A percentile compares a stretch with the other conserved stretches of the same genome.
These are phyloP conservation scores for Bradypodion pumilum DNA, from an alignment of 2,797 vertebrate species.

Conservation along the genomic window DNA sequence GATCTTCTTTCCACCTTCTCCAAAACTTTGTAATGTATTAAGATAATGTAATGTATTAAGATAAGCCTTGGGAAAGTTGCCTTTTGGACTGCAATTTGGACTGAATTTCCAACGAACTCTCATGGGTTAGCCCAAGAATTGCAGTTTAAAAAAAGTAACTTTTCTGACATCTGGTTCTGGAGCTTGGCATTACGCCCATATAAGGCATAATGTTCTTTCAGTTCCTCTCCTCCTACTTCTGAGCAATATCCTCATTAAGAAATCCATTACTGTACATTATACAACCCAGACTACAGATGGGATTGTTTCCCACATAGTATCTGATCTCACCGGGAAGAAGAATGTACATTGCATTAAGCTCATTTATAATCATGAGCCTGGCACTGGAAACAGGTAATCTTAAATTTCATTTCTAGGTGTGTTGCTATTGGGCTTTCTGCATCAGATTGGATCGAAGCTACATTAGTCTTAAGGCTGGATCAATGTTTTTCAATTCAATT, in stretches of 20 bases:
- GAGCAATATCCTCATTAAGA: not conserved
- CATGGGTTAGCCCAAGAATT: not conserved
- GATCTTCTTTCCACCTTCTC: not conserved
- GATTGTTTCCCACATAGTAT: conserved; percentile 9
- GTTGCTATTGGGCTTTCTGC: not conserved
- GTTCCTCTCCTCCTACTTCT: not conserved
- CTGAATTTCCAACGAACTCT: not conserved
- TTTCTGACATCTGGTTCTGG: not conserved
- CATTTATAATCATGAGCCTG: conserved; percentile 19
- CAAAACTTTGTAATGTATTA: not conserved
- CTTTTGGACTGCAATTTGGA: not conserved
- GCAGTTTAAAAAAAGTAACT: not conserved
- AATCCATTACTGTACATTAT: not conserved
- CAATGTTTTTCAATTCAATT: not conserved
- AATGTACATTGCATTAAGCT: conserved; percentile 26
- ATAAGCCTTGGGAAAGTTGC: not conserved
- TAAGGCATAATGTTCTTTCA: not conserved
- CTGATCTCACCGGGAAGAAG: not conserved
- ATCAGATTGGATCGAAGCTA: conserved; percentile 9
- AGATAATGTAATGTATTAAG: too few species aligned
- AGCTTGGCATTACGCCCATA: not conserved
- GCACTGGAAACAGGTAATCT: conserved; percentile 3
- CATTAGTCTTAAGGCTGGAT: conserved; percentile 9
- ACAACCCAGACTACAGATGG: conserved; percentile 2
- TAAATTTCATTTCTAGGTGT: conserved; percentile 21